phyloP scores from a whole-genome alignment of 2,797 vertebrate genomes.

The Myotis findleyi region DNA sequence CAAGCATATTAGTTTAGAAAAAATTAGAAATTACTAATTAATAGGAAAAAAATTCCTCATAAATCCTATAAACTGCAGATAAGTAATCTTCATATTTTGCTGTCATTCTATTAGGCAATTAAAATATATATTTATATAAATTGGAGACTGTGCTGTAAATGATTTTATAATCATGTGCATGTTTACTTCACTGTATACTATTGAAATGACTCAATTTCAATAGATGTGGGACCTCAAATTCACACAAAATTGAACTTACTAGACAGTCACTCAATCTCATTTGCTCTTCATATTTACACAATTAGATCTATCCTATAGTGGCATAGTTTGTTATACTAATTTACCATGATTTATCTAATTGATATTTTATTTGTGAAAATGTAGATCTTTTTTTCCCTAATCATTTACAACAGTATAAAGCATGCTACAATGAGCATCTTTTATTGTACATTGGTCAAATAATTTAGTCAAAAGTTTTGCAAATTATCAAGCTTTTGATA shows the following conservation, averaged over 20 bases:
- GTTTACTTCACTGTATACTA: neutral
- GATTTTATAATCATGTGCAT: neutral
- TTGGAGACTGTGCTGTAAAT: neutral
- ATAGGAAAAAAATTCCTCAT: neutral
- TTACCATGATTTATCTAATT: neutral
- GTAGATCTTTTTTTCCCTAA: neutral
- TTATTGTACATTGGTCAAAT: neutral
- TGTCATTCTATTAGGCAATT: neutral
- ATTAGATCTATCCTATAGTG: neutral
- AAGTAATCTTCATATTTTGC: constrained; percentile 1
- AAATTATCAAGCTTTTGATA: neutral
- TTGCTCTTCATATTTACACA: neutral
- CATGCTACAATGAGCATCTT: neutral
- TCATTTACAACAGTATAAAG: neutral
- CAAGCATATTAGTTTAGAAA: neutral
- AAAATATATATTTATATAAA: constrained; percentile 31
- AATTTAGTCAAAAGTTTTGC: neutral
- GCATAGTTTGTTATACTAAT: neutral
- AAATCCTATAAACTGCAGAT: neutral
- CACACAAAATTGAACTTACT: neutral
- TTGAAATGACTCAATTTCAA: neutral
- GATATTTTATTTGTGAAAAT: neutral
- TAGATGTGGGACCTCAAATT: neutral
- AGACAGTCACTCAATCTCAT: neutral
- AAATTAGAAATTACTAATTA: neutral